Percentiles rank a stretch among this genome's conserved stretches.
These are phyloP conservation scores for Palythoa grandis DNA, from an alignment of 92 coral and sea anemone genomes.

Conservation along the genomic window DNA sequence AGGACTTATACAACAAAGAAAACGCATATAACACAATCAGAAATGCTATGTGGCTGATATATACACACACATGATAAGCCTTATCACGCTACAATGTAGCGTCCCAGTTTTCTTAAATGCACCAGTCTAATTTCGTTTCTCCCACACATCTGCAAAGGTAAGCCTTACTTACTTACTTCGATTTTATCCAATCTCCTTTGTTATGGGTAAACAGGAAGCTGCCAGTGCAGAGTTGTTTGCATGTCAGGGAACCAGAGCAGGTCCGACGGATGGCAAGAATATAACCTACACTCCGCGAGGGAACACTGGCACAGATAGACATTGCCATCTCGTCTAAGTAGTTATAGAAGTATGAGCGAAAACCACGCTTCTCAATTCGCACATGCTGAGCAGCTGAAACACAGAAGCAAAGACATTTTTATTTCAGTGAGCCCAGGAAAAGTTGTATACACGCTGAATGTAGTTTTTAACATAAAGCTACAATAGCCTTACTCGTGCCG, in stretches of 20 bases:
- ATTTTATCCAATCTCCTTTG: neutral
- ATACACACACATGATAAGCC: too few relatives aligned
- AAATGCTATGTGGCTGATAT: too few relatives aligned
- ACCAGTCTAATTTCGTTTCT: neutral
- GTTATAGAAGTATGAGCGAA: conserved; percentile 59
- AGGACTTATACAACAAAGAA: too few relatives aligned
- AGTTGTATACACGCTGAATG: too few relatives aligned
- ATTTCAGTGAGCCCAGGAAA: too few relatives aligned
- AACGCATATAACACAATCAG: too few relatives aligned
- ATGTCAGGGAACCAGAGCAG: conserved; percentile 31
- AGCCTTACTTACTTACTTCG: neutral
- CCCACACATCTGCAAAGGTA: neutral
- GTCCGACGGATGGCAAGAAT: conserved; percentile 50
- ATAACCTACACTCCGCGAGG: conserved; percentile 39
- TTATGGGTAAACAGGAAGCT: neutral
- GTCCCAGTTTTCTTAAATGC: neutral
- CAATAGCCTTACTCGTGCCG: too few relatives aligned
- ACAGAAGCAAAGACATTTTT: too few relatives aligned
- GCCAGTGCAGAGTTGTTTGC: conserved; percentile 43
- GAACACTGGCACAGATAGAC: conserved; percentile 48
- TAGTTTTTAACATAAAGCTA: too few relatives aligned
- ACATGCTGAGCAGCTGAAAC: too few relatives aligned
- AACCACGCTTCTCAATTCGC: conserved; percentile 46
- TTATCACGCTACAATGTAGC: neutral
- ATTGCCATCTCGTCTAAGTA: conserved; percentile 60